phyloP scores from a whole-genome alignment of 2,113 vertebrate genomes.

The Sarotherodon lohbergeri region DNA sequence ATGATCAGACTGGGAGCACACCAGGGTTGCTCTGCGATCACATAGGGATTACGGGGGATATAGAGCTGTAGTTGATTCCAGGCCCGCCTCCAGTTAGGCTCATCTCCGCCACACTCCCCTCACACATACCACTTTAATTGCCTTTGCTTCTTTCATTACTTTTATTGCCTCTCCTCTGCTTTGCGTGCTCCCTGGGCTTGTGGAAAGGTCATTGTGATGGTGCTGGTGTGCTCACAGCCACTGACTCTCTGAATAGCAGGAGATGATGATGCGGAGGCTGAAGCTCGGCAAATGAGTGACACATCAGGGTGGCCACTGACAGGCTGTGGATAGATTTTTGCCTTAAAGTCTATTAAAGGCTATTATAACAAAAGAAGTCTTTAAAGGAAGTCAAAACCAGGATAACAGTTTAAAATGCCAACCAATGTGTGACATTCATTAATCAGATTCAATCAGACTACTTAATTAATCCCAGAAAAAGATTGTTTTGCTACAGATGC shows the following conservation, averaged over 20 bases:
- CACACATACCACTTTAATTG: slow-evolving; percentile 77
- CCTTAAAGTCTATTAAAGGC: not conserved
- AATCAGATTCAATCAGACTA: not conserved
- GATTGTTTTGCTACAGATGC: not conserved
- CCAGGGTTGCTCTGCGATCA: slow-evolving; percentile 65
- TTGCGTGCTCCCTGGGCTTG: slow-evolving; percentile 65
- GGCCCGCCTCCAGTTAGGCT: slow-evolving; percentile 63
- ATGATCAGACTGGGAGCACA: slow-evolving; percentile 70
- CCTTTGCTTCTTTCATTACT: slow-evolving; percentile 78
- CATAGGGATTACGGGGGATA: slow-evolving; percentile 73
- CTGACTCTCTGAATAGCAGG: slow-evolving; percentile 33
- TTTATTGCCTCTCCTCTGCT: slow-evolving; percentile 77
- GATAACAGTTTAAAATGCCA: not conserved
- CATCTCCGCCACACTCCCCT: slow-evolving; percentile 65
- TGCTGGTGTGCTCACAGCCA: slow-evolving; percentile 19
- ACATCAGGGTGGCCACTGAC: slow-evolving; percentile 1
- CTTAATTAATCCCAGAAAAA: not conserved
- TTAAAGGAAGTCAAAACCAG: not conserved
- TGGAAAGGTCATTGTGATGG: slow-evolving; percentile 74
- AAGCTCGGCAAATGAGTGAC: slow-evolving; percentile 8
- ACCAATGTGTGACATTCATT: not conserved
- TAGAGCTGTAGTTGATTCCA: slow-evolving; percentile 64
- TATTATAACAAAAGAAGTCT: slow-evolving; percentile 1
- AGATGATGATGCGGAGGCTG: slow-evolving; percentile 38
- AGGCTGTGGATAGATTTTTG: not conserved